phyloP scores from a whole-genome alignment of 2,888 invertebrate species.

The Sarcophaga subvicina region DNA sequence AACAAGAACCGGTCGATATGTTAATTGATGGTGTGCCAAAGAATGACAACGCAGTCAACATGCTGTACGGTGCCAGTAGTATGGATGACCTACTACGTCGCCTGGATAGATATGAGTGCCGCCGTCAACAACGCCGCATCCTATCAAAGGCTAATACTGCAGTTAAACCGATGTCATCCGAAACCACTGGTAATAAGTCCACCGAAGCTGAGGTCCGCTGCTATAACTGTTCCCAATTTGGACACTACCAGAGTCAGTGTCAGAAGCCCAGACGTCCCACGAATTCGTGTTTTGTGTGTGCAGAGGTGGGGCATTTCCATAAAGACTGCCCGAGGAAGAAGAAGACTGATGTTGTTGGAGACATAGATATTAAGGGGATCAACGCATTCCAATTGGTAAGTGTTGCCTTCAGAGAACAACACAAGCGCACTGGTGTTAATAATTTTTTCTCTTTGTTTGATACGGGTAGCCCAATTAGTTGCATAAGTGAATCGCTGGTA shows the following conservation, averaged over 20 bases:
- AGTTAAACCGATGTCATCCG: neutral
- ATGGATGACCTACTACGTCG: constrained; percentile 5
- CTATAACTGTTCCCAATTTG: constrained; percentile 43
- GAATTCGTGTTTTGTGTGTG: constrained; percentile 51
- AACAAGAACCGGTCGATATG: constrained; percentile 36
- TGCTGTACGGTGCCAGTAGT: constrained; percentile 36
- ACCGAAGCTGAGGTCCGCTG: constrained; percentile 17
- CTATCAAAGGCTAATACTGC: neutral
- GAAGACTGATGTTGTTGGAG: constrained; percentile 13
- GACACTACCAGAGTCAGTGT: constrained; percentile 50
- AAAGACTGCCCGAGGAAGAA: constrained; percentile 31
- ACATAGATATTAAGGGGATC: neutral
- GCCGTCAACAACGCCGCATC: too few species aligned
- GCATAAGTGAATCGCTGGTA: constrained; percentile 21
- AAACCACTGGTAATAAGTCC: neutral
- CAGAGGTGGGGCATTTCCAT: constrained; percentile 40
- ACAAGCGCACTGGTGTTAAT: constrained; percentile 24
- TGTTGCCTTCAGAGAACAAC: neutral
- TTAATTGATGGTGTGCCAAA: constrained; percentile 54
- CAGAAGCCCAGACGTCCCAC: constrained; percentile 45
- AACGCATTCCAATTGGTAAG: constrained; percentile 10
- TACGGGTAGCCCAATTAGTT: constrained; percentile 44
- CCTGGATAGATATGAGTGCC: neutral
- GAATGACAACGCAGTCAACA: constrained; percentile 17
- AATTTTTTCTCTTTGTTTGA: constrained; percentile 26